Evolutionary conservation across 2,888 invertebrate genomes (phyloP).

Genomic region (Smittia sp.): DNA sequence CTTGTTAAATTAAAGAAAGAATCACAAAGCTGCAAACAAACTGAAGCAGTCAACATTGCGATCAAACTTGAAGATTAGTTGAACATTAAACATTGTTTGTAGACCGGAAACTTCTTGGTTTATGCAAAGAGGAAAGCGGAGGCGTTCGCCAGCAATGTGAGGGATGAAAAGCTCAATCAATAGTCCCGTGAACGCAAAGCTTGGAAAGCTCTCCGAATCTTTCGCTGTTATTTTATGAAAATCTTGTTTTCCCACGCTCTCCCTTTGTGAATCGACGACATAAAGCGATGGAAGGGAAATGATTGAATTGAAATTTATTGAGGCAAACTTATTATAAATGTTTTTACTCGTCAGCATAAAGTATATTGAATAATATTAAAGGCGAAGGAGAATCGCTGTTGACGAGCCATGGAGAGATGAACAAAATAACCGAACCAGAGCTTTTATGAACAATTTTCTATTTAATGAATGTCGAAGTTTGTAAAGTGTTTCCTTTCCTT

Average conservation of each 20-base stretch:
- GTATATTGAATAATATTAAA: background rate
- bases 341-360: constrained; percentile 8
- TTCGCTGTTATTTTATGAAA: background rate
- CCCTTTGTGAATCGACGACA: background rate
- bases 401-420: no score
- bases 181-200: no score
- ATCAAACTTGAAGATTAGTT: no score
- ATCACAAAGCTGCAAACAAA: no score
- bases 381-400: background rate
- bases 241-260: background rate
- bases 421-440: background rate
- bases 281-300: background rate
- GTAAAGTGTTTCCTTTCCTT: background rate
- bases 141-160: no score
- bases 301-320: background rate
- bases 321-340: background rate
- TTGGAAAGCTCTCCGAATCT: no score
- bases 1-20: no score
- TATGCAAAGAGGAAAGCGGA: no score
- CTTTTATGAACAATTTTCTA: constrained; percentile 8
- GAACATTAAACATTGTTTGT: no score
- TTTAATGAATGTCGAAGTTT: background rate
- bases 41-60: no score
- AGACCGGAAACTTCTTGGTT: no score
- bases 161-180: no score